Evolutionary conservation across 2,113 vertebrate species (phyloP), one percentile per base, ranked within the genome.

Genomic region (Silurus glanis): DNA sequence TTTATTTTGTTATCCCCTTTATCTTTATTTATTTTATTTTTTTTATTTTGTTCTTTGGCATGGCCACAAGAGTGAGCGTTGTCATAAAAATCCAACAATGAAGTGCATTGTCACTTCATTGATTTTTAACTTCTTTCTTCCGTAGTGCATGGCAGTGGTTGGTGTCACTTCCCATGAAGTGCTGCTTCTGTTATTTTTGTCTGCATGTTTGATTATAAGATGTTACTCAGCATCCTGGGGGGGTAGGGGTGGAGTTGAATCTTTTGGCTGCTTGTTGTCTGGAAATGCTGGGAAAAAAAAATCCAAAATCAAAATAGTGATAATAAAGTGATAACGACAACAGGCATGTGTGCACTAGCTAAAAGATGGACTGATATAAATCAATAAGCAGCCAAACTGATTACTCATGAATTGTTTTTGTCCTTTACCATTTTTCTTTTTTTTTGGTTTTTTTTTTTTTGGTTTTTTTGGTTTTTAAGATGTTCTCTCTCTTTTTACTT

Each of bases 41-140:
- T 94, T 94, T 92, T 92, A 91, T 89, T 92, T 94, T 95, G 90
- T 94, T 91, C 90, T 91, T 95, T 95, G 88, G 95, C 96, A 94
- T 97, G 96, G 89, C 80, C 51, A 12, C 82, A 85, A 90, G 53
- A 83, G 25, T 84, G 74, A 66, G 51, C 71, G 8, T 62, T 16
- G 87, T 88, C 37, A 92, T 94, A 81, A 85, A 87, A 86, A 88
- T 89, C 66, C 92, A 81, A 8, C 81, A 62, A 58, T 86, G 89
- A 81, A 61, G 55, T 80, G n/a, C 81, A 51, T 78, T 45, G 81
- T 87, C 85, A 88, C 79, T 88, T 90, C 80, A 85, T 91, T 88
- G 75, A 51, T 86, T 89, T 86, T 89, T 82, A 83, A 8, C 53
- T 78, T 81, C 5, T 10, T 61, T 21, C 88, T 56, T 81, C 59